Percentiles rank a stretch among this genome's conserved stretches.
These are phyloP conservation scores for Otus scops DNA, from an alignment of 2,797 vertebrate genomes.

Conservation along the genomic window DNA sequence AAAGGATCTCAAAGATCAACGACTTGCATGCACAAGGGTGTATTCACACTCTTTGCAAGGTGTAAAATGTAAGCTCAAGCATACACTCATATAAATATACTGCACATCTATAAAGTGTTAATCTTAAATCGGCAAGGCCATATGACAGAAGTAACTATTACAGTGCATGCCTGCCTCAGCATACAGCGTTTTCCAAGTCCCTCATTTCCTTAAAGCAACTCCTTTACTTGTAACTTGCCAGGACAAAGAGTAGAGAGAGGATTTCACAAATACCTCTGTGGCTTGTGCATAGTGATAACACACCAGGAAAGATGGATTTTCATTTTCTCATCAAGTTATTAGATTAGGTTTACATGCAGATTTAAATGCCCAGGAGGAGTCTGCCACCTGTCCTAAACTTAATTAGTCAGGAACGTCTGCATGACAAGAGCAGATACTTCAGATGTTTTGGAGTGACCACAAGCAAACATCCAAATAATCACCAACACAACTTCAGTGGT, in stretches of 20 bases:
- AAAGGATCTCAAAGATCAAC: background rate
- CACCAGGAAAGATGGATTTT: constrained; percentile 22
- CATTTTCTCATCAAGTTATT: constrained; percentile 48
- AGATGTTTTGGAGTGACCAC: constrained; percentile 17
- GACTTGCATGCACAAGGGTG: background rate
- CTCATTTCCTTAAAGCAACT: constrained; percentile 21
- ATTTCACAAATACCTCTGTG: background rate
- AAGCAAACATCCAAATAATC: constrained; percentile 48
- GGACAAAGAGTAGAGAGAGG: constrained; percentile 3
- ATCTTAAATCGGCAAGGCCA: background rate
- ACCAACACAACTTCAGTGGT: constrained; percentile 12
- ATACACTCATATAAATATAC: background rate
- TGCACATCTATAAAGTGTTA: constrained; percentile 13
- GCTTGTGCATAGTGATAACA: background rate
- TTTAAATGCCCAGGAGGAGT: constrained; percentile 31
- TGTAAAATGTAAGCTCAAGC: constrained; percentile 16
- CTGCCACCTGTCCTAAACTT: constrained; percentile 59
- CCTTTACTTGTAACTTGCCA: background rate
- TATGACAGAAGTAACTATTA: constrained; percentile 5
- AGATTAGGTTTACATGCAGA: constrained; percentile 29
- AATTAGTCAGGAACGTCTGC: constrained; percentile 45
- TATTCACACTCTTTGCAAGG: background rate
- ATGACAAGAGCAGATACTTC: constrained; percentile 32
- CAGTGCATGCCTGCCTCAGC: background rate
- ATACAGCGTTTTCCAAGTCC: background rate